Conservation (phyloP, 2,113 vertebrate genomes). For the Copsychus sechellarum region DNA sequence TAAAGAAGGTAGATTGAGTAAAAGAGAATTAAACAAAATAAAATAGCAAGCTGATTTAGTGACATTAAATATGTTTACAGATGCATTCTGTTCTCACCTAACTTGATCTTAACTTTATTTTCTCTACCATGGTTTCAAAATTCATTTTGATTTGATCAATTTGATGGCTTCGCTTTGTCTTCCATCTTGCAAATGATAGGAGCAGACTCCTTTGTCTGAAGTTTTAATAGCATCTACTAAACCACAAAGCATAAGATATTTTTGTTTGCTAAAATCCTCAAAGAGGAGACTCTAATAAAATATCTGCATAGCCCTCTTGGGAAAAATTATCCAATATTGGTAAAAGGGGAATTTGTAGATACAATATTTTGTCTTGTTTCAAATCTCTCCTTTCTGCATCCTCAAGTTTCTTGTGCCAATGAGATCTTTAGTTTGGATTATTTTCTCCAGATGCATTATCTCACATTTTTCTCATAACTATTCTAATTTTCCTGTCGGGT, state of each 20-base stretch:
- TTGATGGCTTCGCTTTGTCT: neutral
- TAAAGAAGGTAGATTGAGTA: neutral
- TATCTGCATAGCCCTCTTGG: neutral
- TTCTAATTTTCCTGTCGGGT: neutral
- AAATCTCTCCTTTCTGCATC: neutral
- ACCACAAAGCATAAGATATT: neutral
- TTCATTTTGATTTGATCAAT: neutral
- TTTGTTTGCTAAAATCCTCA: neutral
- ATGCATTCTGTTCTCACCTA: neutral
- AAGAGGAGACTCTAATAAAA: neutral
- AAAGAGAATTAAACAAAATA: neutral
- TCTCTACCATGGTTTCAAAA: neutral
- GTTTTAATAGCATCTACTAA: neutral
- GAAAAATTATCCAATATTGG: neutral
- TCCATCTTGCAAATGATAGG: neutral
- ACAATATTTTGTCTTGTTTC: neutral
- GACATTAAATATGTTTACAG: neutral
- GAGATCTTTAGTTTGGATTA: neutral
- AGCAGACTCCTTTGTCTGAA: neutral
- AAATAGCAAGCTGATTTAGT: neutral
- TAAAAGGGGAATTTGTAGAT: neutral
- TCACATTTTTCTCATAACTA: neutral
- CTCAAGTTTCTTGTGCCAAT: neutral
- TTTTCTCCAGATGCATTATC: neutral
- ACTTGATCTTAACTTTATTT: neutral